Percentiles rank a stretch among this genome's conserved stretches.
Conservation (phyloP, 2,797 vertebrate genomes). For the Scolopax rusticola region DNA sequence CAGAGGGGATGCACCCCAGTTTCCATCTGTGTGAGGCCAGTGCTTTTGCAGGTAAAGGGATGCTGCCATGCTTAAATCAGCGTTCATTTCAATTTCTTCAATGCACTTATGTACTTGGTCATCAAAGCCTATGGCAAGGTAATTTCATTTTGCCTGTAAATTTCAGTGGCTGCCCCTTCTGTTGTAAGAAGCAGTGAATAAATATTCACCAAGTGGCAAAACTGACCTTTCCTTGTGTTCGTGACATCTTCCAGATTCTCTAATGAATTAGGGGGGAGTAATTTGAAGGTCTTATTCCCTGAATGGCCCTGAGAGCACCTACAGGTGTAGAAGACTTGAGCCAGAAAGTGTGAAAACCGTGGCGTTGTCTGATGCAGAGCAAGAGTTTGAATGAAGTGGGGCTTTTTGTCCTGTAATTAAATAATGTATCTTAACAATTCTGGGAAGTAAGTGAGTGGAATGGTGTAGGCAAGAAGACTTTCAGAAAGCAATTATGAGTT, state of each 20-base stretch:
- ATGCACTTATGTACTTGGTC: accelerated
- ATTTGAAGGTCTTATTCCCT: background rate
- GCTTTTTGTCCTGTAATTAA: constrained; percentile 31
- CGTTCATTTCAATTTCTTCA: background rate
- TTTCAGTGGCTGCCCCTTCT: background rate
- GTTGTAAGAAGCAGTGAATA: background rate
- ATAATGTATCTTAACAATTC: background rate
- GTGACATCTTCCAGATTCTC: background rate
- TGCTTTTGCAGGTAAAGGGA: background rate
- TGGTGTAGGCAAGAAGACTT: background rate
- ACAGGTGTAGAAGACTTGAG: background rate
- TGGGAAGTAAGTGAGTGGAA: background rate
- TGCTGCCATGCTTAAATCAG: background rate
- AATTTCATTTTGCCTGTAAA: background rate
- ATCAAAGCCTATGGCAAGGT: background rate
- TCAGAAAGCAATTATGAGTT: constrained; percentile 14
- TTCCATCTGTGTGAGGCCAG: background rate
- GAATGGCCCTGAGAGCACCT: background rate
- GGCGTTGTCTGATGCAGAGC: background rate
- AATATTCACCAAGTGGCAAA: background rate
- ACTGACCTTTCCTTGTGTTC: background rate
- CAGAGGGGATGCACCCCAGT: accelerated
- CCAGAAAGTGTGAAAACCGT: background rate
- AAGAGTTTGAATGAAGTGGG: background rate
- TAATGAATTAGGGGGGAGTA: background rate